Evolutionary conservation across 1,140 invertebrate genomes (phyloP), one percentile per base, ranked within the genome.

Genomic region (Cephus cinctus): DNA sequence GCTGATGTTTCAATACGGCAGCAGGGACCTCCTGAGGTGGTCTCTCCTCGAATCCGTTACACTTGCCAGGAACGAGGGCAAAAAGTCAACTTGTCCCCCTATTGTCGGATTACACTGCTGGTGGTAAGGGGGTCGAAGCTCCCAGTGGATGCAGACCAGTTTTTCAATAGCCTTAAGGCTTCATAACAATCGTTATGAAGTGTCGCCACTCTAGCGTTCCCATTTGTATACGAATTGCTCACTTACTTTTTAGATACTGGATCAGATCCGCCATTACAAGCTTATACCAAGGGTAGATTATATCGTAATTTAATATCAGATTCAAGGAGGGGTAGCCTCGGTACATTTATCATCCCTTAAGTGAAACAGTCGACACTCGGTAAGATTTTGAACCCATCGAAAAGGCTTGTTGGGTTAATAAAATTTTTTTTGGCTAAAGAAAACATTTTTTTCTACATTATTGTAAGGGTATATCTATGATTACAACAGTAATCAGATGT

Each of bases 151-250:
- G 43, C 52, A 57, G 56, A 69, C 70, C 57, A 66, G 66, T 71
- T 75, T 61, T 41, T 39, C 55, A 58, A 57, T 64, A 35, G 52
- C 51, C 60, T 67, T 69, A n/a, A n/a, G n/a, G n/a, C n/a, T n/a
- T n/a, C n/a, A n/a, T n/a, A n/a, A n/a, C n/a, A n/a, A n/a, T n/a
- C n/a, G 68, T 73, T 61, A 66, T 63, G 34, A 63, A 68, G 60
- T 70, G 63, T 65, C 59, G 61, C 56, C 69, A 66, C 66, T 72
- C 49, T 54, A 63, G 63, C 67, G 67, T n/a, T 63, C 56, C 19
- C 61, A 65, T 71, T 69, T 68, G 70, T 71, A 69, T 73, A 67
- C 64, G 72, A 73, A 71, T 73, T 65, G 61, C 61, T 60, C 50
- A 54, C 57, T 71, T 67, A 66, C 49, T n/a, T n/a, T n/a, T n/a